phyloP scores from a whole-genome alignment of 2,797 vertebrate genomes.

The Ambastaia sidthimunki region DNA sequence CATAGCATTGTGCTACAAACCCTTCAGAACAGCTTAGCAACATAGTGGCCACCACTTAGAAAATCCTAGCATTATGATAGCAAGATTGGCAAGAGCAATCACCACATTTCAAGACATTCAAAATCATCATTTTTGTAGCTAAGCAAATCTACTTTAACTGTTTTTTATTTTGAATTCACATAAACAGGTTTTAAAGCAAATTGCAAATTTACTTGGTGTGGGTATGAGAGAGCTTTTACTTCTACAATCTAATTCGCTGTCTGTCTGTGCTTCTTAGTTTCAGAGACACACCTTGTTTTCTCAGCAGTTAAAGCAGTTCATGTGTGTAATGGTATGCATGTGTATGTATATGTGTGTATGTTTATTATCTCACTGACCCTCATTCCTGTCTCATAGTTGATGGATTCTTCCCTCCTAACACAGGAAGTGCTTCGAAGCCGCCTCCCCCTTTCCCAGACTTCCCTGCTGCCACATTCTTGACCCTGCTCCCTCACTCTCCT shows the following conservation, averaged over 20 bases:
- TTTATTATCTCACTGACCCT: conserved; percentile 57
- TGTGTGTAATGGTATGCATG: conserved; percentile 13
- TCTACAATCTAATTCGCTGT: neutral
- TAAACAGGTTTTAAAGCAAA: neutral
- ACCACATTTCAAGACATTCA: no score
- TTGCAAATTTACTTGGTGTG: neutral
- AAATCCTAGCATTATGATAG: no score
- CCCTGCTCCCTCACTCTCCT: conserved; percentile 55
- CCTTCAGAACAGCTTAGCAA: no score
- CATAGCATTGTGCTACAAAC: no score
- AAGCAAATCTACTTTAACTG: neutral
- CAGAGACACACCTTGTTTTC: neutral
- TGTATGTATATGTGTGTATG: conserved; percentile 7
- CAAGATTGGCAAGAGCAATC: no score
- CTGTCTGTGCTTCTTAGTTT: conserved; percentile 1
- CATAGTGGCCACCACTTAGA: no score
- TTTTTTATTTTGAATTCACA: neutral
- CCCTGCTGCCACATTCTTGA: conserved; percentile 56
- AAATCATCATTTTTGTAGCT: no score
- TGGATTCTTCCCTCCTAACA: conserved; percentile 54
- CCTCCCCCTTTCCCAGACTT: conserved; percentile 57
- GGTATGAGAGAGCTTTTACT: neutral
- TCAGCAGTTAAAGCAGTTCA: conserved; percentile 16
- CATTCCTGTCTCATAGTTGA: conserved; percentile 57
- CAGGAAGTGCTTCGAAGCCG: conserved; percentile 56